Evolutionary conservation across 2,113 vertebrate species (phyloP).

Genomic region (Junco hyemalis): DNA sequence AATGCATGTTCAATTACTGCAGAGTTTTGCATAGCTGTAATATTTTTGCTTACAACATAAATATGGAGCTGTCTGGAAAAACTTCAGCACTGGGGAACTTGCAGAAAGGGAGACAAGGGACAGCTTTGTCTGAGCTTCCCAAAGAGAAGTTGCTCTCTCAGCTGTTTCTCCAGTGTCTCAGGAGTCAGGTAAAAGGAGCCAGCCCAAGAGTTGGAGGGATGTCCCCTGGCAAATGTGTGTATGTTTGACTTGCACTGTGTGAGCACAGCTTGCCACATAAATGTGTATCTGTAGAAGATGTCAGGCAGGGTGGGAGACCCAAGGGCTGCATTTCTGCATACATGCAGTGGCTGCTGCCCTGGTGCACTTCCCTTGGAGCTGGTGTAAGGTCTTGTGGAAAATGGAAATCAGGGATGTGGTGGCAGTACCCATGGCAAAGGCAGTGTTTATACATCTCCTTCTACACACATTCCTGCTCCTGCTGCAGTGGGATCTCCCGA

Average conservation of each 20-base stretch:
- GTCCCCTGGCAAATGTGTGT: neutral
- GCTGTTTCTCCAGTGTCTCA: neutral
- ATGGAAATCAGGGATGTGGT: neutral
- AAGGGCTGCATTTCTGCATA: neutral
- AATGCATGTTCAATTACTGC: neutral
- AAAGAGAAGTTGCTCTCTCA: neutral
- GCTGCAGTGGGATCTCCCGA: neutral
- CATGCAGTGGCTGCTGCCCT: neutral
- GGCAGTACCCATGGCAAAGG: neutral
- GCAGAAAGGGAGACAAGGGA: neutral
- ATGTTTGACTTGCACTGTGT: neutral
- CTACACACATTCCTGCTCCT: neutral
- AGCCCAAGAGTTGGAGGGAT: neutral
- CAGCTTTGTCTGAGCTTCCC: neutral
- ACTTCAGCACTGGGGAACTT: neutral
- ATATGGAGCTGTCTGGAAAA: neutral
- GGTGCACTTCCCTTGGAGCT: neutral
- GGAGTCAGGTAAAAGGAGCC: neutral
- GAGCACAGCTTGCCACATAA: neutral
- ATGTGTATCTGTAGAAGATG: accelerated
- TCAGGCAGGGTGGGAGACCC: neutral
- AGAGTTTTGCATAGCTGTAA: neutral
- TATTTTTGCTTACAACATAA: neutral
- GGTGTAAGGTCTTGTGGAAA: neutral
- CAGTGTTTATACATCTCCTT: neutral